phyloP scores from a whole-genome alignment of 2,888 invertebrate genomes.

The Habrosyne pyritoides region DNA sequence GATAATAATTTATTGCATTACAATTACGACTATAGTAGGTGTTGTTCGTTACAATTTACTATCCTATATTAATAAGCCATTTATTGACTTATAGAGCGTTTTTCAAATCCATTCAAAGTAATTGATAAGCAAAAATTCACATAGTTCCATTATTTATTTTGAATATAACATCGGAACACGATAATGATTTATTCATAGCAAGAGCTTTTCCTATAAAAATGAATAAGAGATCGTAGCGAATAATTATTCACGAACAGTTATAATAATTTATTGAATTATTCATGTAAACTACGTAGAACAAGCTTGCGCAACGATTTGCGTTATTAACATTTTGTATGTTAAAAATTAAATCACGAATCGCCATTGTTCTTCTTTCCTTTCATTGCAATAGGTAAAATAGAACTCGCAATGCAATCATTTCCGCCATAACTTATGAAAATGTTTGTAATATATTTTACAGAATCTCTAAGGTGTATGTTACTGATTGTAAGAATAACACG shows the following conservation, averaged over 20 bases:
- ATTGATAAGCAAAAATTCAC: no score
- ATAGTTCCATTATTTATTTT: no score
- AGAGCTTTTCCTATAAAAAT: not conserved
- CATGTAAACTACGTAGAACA: not conserved
- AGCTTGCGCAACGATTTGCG: not conserved
- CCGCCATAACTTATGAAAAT: not conserved
- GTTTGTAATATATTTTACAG: no score
- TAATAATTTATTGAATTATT: not conserved
- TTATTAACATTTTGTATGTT: not conserved
- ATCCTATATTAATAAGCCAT: no score
- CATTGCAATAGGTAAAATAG: not conserved
- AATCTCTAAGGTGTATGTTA: no score
- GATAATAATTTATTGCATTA: no score
- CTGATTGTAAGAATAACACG: no score
- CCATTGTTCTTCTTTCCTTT: not conserved
- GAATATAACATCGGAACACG: no score
- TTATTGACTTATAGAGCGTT: no score
- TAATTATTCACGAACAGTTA: conserved; percentile 2
- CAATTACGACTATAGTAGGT: no score
- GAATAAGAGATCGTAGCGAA: not conserved
- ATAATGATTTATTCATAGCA: not conserved
- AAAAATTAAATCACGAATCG: not conserved
- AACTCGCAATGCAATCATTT: not conserved
- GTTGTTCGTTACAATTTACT: no score
- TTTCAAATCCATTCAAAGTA: no score